These are phyloP conservation scores for Epinotia brunnichana DNA, from an alignment of 2,888 invertebrate species.

Conservation along the genomic window DNA sequence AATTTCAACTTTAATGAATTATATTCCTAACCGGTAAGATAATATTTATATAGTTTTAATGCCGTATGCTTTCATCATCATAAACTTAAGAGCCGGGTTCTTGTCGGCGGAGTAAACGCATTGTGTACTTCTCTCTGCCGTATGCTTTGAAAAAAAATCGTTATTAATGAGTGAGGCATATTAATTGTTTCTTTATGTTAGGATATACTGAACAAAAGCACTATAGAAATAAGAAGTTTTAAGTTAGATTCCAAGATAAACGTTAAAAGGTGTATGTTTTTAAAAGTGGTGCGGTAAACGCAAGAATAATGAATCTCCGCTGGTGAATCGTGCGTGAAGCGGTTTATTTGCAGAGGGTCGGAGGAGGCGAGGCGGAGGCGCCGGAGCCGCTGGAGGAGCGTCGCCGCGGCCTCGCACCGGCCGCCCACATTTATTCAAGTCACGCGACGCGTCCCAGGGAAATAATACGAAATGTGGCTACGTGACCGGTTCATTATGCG, in stretches of 20 bases:
- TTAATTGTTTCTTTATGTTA: too few relatives aligned
- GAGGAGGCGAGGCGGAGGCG: constrained; percentile 56
- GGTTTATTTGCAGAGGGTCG: constrained; percentile 83
- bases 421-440: constrained; percentile 78
- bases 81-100: too few relatives aligned
- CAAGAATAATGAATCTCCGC: constrained; percentile 82
- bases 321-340: constrained; percentile 81
- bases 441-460: constrained; percentile 82
- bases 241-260: constrained; percentile 16
- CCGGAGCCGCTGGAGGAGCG: constrained; percentile 57
- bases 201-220: neutral
- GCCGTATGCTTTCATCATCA: neutral
- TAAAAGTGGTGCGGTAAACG: constrained; percentile 60
- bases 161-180: too few relatives aligned
- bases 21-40: neutral
- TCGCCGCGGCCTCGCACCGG: constrained; percentile 54
- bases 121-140: too few relatives aligned
- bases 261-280: constrained; percentile 26
- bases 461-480: constrained; percentile 84
- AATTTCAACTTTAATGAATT: neutral
- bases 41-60: neutral
- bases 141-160: neutral
- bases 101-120: too few relatives aligned
- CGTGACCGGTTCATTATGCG: constrained; percentile 84
- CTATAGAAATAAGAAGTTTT: neutral